These are phyloP conservation scores for Tetrax tetrax DNA, from an alignment of 2,113 vertebrate genomes.

Conservation along the genomic window DNA sequence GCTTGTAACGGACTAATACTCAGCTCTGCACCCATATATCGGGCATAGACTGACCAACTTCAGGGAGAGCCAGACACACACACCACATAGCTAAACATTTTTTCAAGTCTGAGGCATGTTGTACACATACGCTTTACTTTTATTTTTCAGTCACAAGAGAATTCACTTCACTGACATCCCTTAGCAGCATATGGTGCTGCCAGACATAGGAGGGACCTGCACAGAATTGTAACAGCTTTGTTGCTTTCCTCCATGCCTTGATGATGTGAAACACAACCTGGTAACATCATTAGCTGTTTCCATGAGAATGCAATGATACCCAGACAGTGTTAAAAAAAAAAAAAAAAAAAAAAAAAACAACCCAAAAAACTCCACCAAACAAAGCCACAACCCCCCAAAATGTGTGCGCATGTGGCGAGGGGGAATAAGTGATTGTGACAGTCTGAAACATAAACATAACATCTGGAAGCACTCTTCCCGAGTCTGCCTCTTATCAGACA, in stretches of 20 bases:
- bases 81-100: neutral
- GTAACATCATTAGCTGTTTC: neutral
- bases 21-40: neutral
- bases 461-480: neutral
- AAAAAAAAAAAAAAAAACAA: neutral
- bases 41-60: neutral
- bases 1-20: neutral
- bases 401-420: accelerated
- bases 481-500: constrained; percentile 24
- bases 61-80: neutral
- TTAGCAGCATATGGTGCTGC: neutral
- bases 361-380: too few relatives aligned
- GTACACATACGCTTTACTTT: neutral
- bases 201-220: neutral
- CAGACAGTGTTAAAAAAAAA: neutral
- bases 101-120: neutral
- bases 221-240: neutral
- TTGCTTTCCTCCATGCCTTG: neutral
- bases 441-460: neutral
- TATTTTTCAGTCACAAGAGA: neutral
- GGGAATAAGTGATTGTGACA: neutral
- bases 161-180: neutral
- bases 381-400: neutral
- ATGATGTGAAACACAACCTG: neutral
- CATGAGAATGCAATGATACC: neutral